Evolutionary conservation across 2,888 invertebrate species (phyloP), one percentile per base, ranked within the genome.

Genomic region (Periphyllus acericola): DNA sequence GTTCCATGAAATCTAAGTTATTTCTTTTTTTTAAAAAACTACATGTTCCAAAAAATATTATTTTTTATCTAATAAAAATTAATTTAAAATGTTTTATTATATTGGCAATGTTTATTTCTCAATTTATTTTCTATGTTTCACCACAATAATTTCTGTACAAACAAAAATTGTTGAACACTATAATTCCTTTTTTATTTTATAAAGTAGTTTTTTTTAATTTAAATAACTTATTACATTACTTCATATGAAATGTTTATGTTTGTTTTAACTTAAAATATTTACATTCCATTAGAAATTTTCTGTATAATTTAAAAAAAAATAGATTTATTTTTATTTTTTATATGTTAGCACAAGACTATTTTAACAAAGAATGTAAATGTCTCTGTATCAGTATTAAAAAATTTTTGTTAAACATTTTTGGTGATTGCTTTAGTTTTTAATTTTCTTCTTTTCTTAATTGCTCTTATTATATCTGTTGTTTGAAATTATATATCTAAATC

Each of bases 371-470:
- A 55, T 55, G 29, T 72, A 60, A 5, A 1, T 5, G 36, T 60
- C 83, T 74, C 60, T 40, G 40, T 66, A 71, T 75, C 75, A 75
- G n/a, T 66, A 66, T 36, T 52, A 32, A 46, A 5, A 46, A 9
- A 29, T 82, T 14, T 34, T 52, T 82, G 11, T 25, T 82, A 29
- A 40, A 81, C 32, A 52, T 83, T 4, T 82, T 82, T 72, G 9
- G 34, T 83, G 52, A 72, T 72, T 55, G 82, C 34, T 83, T 52
- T 83, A 72, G n/a, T 55, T 72, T 82, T 72, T n/a, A 55, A 66
- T 75, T 5, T 55, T 34, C 8, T 55, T 29, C n/a, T 78, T 55
- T 71, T 66, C 17, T 52, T 8, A 32, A 55, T 40, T 66, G 9
- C n/a, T 21, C 32, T 46, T 71, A 25, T 71, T 72, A 52, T 52